Percentiles rank a stretch among this genome's conserved stretches.
Conservation (phyloP, 2,113 vertebrate species). For the Dolichotis patagonum region DNA sequence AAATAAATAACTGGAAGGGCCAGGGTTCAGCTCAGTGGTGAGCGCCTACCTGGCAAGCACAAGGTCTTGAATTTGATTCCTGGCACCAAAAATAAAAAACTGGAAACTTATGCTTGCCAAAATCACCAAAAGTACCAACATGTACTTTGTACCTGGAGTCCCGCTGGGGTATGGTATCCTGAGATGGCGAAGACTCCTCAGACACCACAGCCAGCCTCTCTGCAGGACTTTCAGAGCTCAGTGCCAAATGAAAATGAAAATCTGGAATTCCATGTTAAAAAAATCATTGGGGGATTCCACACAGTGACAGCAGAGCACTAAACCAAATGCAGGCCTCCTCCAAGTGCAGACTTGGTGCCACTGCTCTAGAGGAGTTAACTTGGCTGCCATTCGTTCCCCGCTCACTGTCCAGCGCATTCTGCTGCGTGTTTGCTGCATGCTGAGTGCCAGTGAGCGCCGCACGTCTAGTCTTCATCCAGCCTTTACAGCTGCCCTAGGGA, state of each 20-base stretch:
- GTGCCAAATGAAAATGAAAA: background rate
- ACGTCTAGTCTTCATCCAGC: too few relatives aligned
- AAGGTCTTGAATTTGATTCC: too few relatives aligned
- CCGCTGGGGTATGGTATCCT: background rate
- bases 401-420: accelerated
- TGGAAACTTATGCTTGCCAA: too few relatives aligned
- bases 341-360: background rate
- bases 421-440: accelerated
- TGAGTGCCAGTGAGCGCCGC: accelerated
- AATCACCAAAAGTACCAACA: background rate
- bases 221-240: background rate
- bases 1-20: background rate
- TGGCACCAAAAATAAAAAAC: too few relatives aligned
- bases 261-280: background rate
- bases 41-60: too few relatives aligned
- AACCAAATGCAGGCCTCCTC: background rate
- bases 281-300: background rate
- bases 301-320: background rate
- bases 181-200: background rate
- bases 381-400: background rate
- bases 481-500: too few relatives aligned
- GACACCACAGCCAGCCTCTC: background rate
- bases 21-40: too few relatives aligned
- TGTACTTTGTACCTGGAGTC: background rate
- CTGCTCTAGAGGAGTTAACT: too few relatives aligned